These are phyloP conservation scores for Gymnoscopelus braueri DNA, from an alignment of 2,797 vertebrate species.

Conservation along the genomic window DNA sequence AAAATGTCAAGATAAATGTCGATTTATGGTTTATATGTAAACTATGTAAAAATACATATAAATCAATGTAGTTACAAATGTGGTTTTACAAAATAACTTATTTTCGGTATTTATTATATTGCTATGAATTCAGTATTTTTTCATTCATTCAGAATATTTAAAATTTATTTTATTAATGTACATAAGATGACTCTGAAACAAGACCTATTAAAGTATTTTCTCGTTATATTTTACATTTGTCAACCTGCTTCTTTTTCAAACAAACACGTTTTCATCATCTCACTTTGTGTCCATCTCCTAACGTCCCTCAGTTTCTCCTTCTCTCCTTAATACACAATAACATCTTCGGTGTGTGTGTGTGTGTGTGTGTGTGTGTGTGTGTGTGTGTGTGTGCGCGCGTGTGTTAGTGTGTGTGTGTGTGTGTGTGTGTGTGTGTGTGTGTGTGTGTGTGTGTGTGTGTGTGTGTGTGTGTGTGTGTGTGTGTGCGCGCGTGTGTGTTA, in stretches of 20 bases:
- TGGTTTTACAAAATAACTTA: constrained; percentile 46
- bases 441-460: no score
- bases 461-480: no score
- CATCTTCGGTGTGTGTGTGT: not conserved
- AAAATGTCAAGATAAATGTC: no score
- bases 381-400: no score
- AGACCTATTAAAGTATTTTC: constrained; percentile 34
- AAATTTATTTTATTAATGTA: constrained; percentile 44
- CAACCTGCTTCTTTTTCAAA: constrained; percentile 15
- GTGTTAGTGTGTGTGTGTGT: no score
- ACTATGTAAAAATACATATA: not conserved
- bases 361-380: no score
- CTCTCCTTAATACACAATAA: constrained; percentile 55
- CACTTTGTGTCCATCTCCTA: no score
- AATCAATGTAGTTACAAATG: constrained; percentile 17
- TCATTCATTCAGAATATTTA: constrained; percentile 15
- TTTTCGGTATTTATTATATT: constrained; percentile 55
- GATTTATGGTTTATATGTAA: no score
- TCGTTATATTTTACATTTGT: constrained; percentile 23
- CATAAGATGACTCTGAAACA: not conserved
- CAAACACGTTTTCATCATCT: constrained; percentile 34
- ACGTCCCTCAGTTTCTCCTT: constrained; percentile 18
- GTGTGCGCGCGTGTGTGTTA: constrained; percentile 1
- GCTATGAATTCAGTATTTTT: no score
- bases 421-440: no score